These are phyloP conservation scores for Drosophila virilis DNA, from an alignment of 1,140 invertebrate genomes.

Conservation along the genomic window DNA sequence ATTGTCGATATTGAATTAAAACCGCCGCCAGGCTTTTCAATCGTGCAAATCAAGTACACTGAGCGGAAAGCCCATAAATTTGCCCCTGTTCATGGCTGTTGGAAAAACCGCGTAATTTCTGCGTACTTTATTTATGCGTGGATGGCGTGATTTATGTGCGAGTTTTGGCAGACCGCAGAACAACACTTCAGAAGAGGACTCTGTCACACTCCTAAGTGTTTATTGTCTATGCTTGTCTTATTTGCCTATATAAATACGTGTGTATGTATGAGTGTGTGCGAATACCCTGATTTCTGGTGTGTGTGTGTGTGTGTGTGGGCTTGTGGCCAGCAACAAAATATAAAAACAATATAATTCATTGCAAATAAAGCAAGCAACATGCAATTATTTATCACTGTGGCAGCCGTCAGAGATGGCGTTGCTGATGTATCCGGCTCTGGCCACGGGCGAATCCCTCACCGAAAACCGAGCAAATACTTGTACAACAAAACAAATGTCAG, in stretches of 20 bases:
- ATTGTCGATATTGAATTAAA: conserved; percentile 65
- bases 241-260: conserved; percentile 22
- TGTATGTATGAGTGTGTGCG: conserved; percentile 2
- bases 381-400: conserved; percentile 76
- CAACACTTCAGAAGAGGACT: conserved; percentile 52
- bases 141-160: conserved; percentile 72
- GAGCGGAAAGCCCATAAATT: conserved; percentile 57
- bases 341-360: conserved; percentile 79
- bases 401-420: conserved; percentile 42
- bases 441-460: conserved; percentile 5
- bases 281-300: conserved; percentile 36
- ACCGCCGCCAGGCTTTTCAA: conserved; percentile 55
- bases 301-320: not conserved
- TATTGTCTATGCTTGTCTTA: conserved; percentile 69
- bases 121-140: conserved; percentile 72
- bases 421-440: conserved; percentile 35
- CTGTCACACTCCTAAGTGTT: conserved; percentile 51
- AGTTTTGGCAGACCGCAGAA: conserved; percentile 59
- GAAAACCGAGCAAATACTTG: conserved; percentile 40
- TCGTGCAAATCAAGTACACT: conserved; percentile 62
- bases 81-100: conserved; percentile 38
- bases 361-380: conserved; percentile 74
- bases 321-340: conserved; percentile 1
- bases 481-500: conserved; percentile 74
- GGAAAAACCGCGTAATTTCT: conserved; percentile 73